Percentiles rank a stretch among this genome's conserved stretches.
Conservation (phyloP, 2,888 invertebrate species). For the Nycteola revayana region DNA sequence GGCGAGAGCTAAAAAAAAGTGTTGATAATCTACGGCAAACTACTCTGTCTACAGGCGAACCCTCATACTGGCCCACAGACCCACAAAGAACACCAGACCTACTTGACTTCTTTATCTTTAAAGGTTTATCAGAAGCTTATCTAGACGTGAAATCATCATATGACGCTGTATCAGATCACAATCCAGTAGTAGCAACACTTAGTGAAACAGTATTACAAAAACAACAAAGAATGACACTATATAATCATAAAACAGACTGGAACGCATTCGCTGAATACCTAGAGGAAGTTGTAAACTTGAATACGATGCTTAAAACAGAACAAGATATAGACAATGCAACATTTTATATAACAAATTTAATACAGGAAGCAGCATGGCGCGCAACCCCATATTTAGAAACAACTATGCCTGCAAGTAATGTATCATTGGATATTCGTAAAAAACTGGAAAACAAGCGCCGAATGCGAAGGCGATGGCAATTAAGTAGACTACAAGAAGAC, state of each 20-base stretch:
- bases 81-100: background rate
- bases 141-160: conserved; percentile 2
- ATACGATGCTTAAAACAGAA: too few relatives aligned
- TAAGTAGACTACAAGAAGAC: background rate
- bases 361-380: background rate
- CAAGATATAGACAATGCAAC: too few relatives aligned
- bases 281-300: background rate
- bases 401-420: background rate
- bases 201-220: conserved; percentile 4
- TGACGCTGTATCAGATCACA: conserved; percentile 23
- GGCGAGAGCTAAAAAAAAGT: background rate
- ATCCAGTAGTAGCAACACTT: conserved; percentile 22
- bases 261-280: background rate
- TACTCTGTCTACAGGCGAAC: background rate
- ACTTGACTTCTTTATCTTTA: background rate
- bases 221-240: conserved; percentile 1
- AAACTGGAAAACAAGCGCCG: background rate
- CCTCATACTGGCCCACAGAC: conserved; percentile 1
- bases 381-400: background rate
- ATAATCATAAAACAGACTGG: conserved; percentile 5
- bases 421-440: background rate
- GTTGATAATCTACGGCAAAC: background rate
- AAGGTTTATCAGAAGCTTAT: background rate
- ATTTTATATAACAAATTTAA: background rate
- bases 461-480: background rate